phyloP scores from a whole-genome alignment of 2,113 vertebrate species.

The Gallinago paraguaiae region DNA sequence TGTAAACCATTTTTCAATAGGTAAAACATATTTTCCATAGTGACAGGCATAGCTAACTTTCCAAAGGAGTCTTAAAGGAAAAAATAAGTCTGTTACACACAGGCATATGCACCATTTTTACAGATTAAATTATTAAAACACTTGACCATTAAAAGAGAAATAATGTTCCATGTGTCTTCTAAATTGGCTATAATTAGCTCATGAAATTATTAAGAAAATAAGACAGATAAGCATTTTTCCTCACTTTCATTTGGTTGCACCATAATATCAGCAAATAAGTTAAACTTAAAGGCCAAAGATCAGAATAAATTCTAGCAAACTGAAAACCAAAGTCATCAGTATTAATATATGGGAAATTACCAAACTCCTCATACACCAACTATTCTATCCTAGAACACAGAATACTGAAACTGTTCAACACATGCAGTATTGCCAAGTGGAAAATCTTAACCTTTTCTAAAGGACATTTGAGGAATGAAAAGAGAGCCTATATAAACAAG shows the following conservation, averaged over 20 bases:
- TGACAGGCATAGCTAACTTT: not conserved
- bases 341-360: constrained; percentile 15
- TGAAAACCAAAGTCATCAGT: not conserved
- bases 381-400: not conserved
- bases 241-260: not conserved
- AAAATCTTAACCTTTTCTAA: constrained; percentile 32
- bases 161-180: not conserved
- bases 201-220: not conserved
- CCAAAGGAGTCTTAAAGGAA: not conserved
- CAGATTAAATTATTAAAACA: not conserved
- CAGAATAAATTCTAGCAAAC: not conserved
- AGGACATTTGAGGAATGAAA: not conserved
- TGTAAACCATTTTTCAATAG: not conserved
- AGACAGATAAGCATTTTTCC: not conserved
- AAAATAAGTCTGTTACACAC: not conserved
- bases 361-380: not conserved
- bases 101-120: not conserved
- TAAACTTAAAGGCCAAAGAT: not conserved
- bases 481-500: not conserved
- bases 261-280: not conserved
- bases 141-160: not conserved
- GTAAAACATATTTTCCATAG: not conserved
- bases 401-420: not conserved
- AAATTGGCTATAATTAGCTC: not conserved
- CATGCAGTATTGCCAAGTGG: not conserved